Percentiles rank a stretch among this genome's conserved stretches.
These are phyloP conservation scores for Anguilla pacifica DNA, from an alignment of 2,797 vertebrate species.

Conservation along the genomic window DNA sequence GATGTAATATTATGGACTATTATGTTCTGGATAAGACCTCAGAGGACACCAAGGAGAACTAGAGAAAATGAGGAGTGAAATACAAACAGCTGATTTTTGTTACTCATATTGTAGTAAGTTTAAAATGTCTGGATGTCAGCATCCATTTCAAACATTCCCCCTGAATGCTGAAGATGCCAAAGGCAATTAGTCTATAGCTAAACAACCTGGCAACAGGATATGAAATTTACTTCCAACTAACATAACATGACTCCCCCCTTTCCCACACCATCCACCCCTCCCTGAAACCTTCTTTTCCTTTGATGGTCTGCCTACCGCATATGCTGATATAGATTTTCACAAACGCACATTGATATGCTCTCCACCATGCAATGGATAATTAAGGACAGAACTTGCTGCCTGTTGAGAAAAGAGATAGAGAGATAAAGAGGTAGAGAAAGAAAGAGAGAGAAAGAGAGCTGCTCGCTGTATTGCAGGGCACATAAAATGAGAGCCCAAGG, in stretches of 20 bases:
- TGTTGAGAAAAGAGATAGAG: not conserved
- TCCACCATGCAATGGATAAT: slow-evolving; percentile 18
- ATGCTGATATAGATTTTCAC: not conserved
- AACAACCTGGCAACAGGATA: not conserved
- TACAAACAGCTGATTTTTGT: slow-evolving; percentile 3
- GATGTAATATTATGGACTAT: too few species aligned
- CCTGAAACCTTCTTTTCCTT: not conserved
- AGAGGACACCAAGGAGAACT: not conserved
- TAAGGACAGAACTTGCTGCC: slow-evolving; percentile 35
- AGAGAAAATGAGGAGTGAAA: not conserved
- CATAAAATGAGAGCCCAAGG: slow-evolving; percentile 33
- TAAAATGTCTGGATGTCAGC: not conserved
- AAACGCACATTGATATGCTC: not conserved
- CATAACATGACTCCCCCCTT: not conserved
- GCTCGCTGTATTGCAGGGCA: slow-evolving; percentile 41
- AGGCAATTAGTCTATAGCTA: not conserved
- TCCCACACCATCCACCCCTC: not conserved
- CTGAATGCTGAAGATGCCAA: not conserved
- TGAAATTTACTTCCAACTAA: not conserved
- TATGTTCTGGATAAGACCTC: not conserved
- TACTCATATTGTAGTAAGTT: not conserved
- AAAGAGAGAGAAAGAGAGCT: slow-evolving; percentile 35
- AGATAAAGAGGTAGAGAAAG: slow-evolving; percentile 29
- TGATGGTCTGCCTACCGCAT: not conserved
- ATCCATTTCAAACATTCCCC: not conserved